These are phyloP conservation scores for Rhagium mordax DNA, from an alignment of 2,888 invertebrate genomes.

Conservation along the genomic window DNA sequence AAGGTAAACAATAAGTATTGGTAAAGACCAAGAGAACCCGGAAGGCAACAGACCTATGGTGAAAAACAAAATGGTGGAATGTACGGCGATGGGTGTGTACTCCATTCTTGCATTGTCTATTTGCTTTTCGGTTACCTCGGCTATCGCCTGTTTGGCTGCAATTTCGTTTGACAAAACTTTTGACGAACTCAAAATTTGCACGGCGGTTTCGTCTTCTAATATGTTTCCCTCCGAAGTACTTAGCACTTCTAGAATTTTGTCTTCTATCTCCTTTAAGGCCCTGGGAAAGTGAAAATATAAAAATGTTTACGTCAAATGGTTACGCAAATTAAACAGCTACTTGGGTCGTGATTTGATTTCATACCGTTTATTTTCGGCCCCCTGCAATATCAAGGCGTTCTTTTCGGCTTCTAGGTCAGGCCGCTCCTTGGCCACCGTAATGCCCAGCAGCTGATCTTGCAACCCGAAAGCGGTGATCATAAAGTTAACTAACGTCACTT, in stretches of 20 bases:
- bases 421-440: conserved; percentile 92
- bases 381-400: conserved; percentile 88
- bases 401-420: conserved; percentile 95
- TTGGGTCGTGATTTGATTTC: no score
- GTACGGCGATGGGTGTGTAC: conserved; percentile 92
- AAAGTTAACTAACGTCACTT: conserved; percentile 92
- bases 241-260: conserved; percentile 87
- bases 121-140: conserved; percentile 90
- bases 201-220: conserved; percentile 93
- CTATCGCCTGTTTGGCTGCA: conserved; percentile 89
- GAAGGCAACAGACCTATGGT: conserved; percentile 82
- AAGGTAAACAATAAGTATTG: no score
- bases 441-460: conserved; percentile 90
- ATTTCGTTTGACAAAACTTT: conserved; percentile 93
- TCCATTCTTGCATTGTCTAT: conserved; percentile 89
- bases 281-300: conserved; percentile 65
- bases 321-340: no score
- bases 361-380: conserved; percentile 84
- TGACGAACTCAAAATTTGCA: conserved; percentile 89
- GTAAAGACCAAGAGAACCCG: no score
- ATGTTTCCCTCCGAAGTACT: conserved; percentile 84
- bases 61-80: conserved; percentile 93
- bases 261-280: conserved; percentile 89
- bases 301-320: no score
- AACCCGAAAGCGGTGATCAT: conserved; percentile 92